Evolutionary conservation across 2,113 vertebrate species (phyloP).

Genomic region (Brachirus orientalis): DNA sequence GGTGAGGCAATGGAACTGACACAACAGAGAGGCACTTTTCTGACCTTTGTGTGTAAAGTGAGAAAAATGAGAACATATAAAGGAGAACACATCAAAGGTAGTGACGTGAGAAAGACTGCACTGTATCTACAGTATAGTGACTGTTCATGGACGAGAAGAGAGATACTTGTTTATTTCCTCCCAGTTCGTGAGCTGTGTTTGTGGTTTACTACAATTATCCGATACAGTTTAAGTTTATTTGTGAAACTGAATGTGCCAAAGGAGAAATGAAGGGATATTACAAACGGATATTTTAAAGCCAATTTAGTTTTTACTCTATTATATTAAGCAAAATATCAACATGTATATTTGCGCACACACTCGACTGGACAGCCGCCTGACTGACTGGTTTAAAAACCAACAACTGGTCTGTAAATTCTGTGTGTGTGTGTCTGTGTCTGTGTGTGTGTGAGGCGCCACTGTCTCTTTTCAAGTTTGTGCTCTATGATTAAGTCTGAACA

Average conservation of each 20-base stretch:
- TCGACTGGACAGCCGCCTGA: not conserved
- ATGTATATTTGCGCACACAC: not conserved
- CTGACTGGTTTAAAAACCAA: slow-evolving; percentile 1
- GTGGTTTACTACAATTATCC: too few relatives aligned
- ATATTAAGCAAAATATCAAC: too few relatives aligned
- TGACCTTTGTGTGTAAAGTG: slow-evolving; percentile 40
- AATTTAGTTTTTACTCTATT: too few relatives aligned
- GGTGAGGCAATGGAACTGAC: slow-evolving; percentile 12
- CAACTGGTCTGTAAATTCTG: slow-evolving; percentile 35
- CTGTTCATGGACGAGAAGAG: not conserved
- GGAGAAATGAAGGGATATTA: too few relatives aligned
- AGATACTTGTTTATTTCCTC: not conserved
- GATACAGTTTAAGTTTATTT: too few relatives aligned
- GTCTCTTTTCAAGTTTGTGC: slow-evolving; percentile 1
- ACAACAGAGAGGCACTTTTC: slow-evolving; percentile 29
- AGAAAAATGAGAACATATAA: too few relatives aligned
- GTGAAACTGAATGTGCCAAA: too few relatives aligned
- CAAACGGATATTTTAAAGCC: too few relatives aligned
- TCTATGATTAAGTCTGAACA: slow-evolving; percentile 25
- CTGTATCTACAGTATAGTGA: slow-evolving; percentile 16
- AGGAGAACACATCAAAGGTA: not conserved
- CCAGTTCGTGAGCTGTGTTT: too few relatives aligned
- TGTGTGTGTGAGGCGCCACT: not conserved
- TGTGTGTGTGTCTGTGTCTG: not conserved
- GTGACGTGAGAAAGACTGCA: not conserved